Evolutionary conservation across 2,797 vertebrate genomes (phyloP).

Genomic region (Falco rusticolus): DNA sequence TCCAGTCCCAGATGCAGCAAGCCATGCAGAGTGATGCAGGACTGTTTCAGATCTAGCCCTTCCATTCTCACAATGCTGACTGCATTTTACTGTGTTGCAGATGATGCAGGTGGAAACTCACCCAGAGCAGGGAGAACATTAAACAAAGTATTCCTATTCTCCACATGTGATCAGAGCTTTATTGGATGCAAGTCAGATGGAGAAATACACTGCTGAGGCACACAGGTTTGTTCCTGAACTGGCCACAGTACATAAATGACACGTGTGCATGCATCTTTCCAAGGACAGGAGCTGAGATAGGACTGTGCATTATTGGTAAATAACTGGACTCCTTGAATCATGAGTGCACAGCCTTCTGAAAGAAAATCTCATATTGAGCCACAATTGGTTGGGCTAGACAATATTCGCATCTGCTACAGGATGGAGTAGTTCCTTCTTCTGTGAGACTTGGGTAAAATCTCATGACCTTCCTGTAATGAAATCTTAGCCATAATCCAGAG

Average conservation of each 20-base stretch:
- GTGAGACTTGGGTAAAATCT: neutral
- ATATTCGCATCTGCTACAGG: neutral
- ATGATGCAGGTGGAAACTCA: neutral
- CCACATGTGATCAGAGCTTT: neutral
- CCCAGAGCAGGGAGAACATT: accelerated
- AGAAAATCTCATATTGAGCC: neutral
- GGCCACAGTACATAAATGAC: neutral
- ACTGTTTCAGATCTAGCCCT: neutral
- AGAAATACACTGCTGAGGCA: neutral
- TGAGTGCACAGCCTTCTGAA: neutral
- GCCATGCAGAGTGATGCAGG: neutral
- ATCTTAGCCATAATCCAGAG: neutral
- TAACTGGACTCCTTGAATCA: neutral
- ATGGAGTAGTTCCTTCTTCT: neutral
- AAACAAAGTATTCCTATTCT: neutral
- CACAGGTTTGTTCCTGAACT: neutral
- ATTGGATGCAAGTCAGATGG: neutral
- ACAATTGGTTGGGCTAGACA: neutral
- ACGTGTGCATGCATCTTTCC: neutral
- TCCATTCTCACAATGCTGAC: neutral
- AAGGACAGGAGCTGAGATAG: neutral
- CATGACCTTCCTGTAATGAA: neutral
- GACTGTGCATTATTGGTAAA: neutral
- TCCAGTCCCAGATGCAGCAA: neutral
- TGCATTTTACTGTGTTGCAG: neutral